phyloP scores from a whole-genome alignment of 2,113 vertebrate species.

The Pangasianodon hypophthalmus region DNA sequence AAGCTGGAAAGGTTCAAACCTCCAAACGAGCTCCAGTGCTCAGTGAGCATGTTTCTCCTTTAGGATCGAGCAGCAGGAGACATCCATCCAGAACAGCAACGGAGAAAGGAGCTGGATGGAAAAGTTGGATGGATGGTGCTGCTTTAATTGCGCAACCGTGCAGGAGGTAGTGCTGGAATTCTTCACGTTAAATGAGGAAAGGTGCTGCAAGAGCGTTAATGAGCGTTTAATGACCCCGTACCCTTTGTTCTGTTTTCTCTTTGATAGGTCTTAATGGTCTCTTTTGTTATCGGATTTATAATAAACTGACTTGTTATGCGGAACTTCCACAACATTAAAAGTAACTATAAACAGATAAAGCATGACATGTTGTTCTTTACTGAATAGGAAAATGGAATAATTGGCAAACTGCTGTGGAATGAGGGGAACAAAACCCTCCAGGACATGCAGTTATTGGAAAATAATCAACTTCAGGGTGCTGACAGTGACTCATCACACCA shows the following conservation, averaged over 20 bases:
- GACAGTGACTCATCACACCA: background rate
- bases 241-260: background rate
- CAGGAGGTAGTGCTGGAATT: background rate
- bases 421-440: background rate
- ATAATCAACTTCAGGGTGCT: background rate
- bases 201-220: background rate
- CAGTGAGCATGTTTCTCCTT: background rate
- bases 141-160: background rate
- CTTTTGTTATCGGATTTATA: background rate
- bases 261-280: background rate
- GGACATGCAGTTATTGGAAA: background rate
- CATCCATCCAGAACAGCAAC: too few species aligned
- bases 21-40: slow-evolving; percentile 2
- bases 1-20: background rate
- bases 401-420: background rate
- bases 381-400: background rate
- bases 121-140: background rate
- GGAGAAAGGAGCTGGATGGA: background rate
- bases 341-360: background rate
- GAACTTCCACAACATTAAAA: background rate
- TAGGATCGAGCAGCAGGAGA: background rate
- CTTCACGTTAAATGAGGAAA: background rate
- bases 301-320: background rate
- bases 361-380: background rate
- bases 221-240: background rate